phyloP scores from a whole-genome alignment of 2,797 vertebrate species.

The Esox lucius region DNA sequence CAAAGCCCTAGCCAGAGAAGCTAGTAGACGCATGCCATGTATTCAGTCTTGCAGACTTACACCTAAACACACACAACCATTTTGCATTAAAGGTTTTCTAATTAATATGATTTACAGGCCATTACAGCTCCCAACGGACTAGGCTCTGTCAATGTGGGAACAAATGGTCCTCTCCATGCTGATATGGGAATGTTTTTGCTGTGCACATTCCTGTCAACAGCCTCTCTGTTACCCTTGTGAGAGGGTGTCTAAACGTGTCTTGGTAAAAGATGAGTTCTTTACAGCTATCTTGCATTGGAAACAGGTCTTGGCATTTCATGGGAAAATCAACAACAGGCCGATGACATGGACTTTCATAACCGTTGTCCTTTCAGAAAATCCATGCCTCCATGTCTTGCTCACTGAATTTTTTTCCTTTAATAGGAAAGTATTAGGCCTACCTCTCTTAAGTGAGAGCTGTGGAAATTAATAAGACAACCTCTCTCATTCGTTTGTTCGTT shows the following conservation, averaged over 20 bases:
- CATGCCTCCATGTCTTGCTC: no score
- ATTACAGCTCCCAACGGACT: neutral
- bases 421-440: no score
- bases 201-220: neutral
- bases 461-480: neutral
- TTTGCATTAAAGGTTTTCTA: neutral
- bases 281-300: neutral
- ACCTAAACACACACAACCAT: neutral
- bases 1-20: no score
- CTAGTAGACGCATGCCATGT: no score
- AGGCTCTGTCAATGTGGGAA: neutral
- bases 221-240: constrained; percentile 35
- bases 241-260: neutral
- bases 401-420: no score
- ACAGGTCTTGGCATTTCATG: no score
- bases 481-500: constrained; percentile 32
- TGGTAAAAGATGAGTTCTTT: constrained; percentile 2
- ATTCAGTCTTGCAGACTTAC: neutral
- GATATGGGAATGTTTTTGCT: neutral
- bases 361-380: no score
- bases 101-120: neutral
- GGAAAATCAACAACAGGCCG: no score
- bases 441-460: constrained; percentile 11
- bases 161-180: neutral
- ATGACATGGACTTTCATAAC: no score